These are phyloP conservation scores for Aviceda cuculoides DNA, from an alignment of 2,797 vertebrate species.

Conservation along the genomic window DNA sequence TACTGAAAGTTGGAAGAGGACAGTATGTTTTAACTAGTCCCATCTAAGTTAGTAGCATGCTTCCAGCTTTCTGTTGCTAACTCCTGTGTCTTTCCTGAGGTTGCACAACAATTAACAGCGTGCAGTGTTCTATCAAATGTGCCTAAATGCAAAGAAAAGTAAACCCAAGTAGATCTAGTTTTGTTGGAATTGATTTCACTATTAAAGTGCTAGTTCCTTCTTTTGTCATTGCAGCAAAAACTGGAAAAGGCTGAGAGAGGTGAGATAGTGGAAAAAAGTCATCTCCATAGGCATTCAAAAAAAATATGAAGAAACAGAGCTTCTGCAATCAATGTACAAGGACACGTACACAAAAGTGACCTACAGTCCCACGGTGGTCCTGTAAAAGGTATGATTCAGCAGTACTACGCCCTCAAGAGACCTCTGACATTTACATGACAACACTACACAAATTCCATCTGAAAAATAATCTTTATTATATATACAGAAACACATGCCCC, in stretches of 20 bases:
- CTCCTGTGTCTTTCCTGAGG: neutral
- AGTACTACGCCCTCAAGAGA: neutral
- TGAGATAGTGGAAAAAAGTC: neutral
- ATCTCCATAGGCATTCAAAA: neutral
- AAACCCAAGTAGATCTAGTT: neutral
- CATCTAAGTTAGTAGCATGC: neutral
- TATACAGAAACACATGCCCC: neutral
- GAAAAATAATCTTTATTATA: conserved; percentile 72
- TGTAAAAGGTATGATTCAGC: neutral
- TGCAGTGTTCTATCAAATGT: neutral
- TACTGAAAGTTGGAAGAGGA: neutral
- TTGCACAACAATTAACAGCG: neutral
- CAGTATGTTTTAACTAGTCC: neutral
- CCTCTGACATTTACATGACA: neutral
- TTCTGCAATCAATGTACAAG: neutral
- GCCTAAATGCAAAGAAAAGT: neutral
- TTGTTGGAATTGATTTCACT: neutral
- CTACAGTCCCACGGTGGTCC: neutral
- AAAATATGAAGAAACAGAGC: neutral
- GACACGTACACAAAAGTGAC: neutral
- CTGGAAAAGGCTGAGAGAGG: neutral
- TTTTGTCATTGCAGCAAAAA: neutral
- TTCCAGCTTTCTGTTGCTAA: neutral
- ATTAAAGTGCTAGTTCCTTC: neutral
- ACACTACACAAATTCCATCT: neutral